Base-by-base conservation (phyloP, 2,888 invertebrate genomes). In the Leptopilina myrica region DNA sequence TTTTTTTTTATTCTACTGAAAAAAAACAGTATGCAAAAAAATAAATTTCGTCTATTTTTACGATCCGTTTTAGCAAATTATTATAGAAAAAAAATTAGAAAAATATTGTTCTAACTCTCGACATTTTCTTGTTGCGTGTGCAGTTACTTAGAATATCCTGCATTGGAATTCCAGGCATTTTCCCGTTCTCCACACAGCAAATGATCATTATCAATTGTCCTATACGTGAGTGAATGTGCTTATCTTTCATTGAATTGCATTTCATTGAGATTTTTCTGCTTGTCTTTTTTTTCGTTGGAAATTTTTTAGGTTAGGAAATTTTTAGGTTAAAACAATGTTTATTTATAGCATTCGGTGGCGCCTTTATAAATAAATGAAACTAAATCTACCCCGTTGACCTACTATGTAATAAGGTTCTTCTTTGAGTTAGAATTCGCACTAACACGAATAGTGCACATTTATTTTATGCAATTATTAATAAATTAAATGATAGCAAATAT, bases 121-220 rank as follows among this genome's bases (percentile, higher is more conserved):
- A 20, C 33, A n/a, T 56, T 43, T 73, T 56, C 56, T 26, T 53
- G 69, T 73, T 73, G 56, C 56, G 69, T 73, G 69, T 15, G 20
- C 56, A 73, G 69, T 73, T 73, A 73, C 69, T 67, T 67, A 49
- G 67, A 67, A 46, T 67, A 49, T 67, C 67, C 56, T 20, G 69
- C 69, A 73, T 73, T 73, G 56, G 69, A 73, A 73, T 73, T 73
- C 33, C 56, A 56, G 9, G 26, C 69, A 73, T 56, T 56, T 73
- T 53, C 26, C 69, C 69, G 56, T 73, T 73, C 69, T 73, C 69
- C 56, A 56, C 56, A 56, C 49, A 49, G 53, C 53, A 69, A 69
- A 53, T 53, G 69, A 69, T 69, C 69, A 69, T 69, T 69, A 69
- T 69, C 69, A 73, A 62, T 73, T 66, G 46, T 66, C 66, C 33